These are phyloP conservation scores for Trididemnum nubilum DNA, from an alignment of 23 tunicate genomes.

Conservation along the genomic window DNA sequence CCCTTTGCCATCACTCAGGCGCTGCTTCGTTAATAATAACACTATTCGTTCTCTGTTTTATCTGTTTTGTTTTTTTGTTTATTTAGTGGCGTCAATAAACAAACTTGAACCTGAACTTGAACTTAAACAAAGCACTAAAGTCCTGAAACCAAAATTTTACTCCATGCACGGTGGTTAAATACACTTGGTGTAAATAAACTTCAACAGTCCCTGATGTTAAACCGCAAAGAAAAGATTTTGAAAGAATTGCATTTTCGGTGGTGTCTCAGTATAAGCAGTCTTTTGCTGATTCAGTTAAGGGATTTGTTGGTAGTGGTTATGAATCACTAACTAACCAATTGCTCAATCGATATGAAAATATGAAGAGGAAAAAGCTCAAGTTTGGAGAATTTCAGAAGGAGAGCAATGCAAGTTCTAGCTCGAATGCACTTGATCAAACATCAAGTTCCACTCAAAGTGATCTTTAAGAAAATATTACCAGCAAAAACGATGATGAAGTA, in stretches of 20 bases:
- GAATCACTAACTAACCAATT: background rate
- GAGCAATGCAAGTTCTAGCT: background rate
- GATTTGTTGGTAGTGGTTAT: background rate
- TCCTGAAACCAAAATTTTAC: too few species aligned
- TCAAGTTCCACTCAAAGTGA: background rate
- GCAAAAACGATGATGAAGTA: background rate
- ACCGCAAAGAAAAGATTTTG: background rate
- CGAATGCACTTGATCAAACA: background rate
- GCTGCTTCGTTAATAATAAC: too few species aligned
- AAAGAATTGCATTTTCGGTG: background rate
- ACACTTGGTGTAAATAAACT: too few species aligned
- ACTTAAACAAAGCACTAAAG: too few species aligned
- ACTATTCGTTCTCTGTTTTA: too few species aligned
- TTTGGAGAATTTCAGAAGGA: background rate
- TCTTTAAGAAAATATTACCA: background rate
- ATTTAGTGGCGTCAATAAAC: too few species aligned
- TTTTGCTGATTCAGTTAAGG: background rate
- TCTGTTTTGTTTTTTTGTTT: too few species aligned
- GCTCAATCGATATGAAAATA: background rate
- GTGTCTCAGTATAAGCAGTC: background rate
- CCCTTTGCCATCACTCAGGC: too few species aligned
- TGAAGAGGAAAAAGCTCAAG: background rate
- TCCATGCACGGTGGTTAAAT: too few species aligned
- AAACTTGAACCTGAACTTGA: too few species aligned
- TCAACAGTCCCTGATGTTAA: background rate